Evolutionary conservation across 1,140 invertebrate species (phyloP).

Genomic region (Diachasma alloeum): DNA sequence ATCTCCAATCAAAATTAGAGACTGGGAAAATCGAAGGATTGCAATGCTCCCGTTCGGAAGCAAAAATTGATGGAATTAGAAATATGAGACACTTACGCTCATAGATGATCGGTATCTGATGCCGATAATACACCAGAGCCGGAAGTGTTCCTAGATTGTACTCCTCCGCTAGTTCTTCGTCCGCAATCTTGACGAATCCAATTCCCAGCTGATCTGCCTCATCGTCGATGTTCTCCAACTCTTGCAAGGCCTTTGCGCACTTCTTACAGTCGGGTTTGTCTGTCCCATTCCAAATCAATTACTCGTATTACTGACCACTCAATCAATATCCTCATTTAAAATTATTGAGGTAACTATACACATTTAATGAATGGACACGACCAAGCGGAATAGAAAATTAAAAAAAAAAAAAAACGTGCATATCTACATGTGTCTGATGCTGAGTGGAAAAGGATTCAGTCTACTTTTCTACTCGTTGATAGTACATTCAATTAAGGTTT

Average conservation of each 20-base stretch:
- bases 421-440: conserved; percentile 10
- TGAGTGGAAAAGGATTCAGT: not conserved
- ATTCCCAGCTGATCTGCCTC: conserved; percentile 95
- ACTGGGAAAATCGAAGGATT: no score
- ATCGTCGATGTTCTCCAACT: conserved; percentile 94
- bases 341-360: not conserved
- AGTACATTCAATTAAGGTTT: not conserved
- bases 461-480: not conserved
- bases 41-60: no score
- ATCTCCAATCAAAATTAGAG: no score
- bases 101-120: conserved; percentile 94
- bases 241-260: conserved; percentile 86
- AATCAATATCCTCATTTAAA: not conserved
- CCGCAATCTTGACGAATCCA: conserved; percentile 94
- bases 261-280: conserved; percentile 93
- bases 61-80: not conserved
- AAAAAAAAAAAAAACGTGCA: not conserved
- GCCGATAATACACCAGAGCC: conserved; percentile 90
- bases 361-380: not conserved
- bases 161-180: conserved; percentile 89
- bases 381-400: not conserved
- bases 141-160: conserved; percentile 90
- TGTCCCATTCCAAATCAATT: conserved; percentile 67
- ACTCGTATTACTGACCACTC: not conserved
- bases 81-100: conserved; percentile 74